Base-by-base conservation (phyloP, 2,113 vertebrate genomes). In the Pollimyrus isidori region DNA sequence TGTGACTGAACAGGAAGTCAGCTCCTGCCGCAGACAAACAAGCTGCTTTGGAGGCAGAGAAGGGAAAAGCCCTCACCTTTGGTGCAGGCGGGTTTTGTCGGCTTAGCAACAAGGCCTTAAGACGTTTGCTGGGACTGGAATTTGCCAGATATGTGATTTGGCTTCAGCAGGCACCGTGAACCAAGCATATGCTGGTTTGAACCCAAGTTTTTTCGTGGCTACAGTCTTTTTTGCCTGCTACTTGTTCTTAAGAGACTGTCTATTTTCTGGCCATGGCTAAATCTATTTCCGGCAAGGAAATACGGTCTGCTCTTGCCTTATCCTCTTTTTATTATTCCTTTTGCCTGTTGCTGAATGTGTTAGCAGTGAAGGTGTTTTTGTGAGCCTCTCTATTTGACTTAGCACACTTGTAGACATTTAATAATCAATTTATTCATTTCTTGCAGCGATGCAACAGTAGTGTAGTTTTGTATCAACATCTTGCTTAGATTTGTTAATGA, bases 401-500 rank as follows among this genome's bases (percentile, higher is more conserved):
- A 76, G 69, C 69, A 76, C 73, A 80, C 42, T 80, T 39, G 73
- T 80, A 80, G 35, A 42, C 35, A 80, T 80, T 80, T 42, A 42
- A 5, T 39, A 80, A 39, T 69, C 62, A 39, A 35, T 26, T 49
- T 48, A 35, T 46, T 88, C 48, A n/a, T 30, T 26, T 45, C 49
- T 48, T 86, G 53, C 46, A 73, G 45, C 45, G 62, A 56, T 85
- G 45, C 19, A 21, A 87, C 26, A 87, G 26, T 52, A 87, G 58
- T 73, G 69, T 87, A 86, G 83, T 69, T 86, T 87, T 86, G 84
- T 89, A 86, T 89, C 46, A 17, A 23, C 50, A 50, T 53, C 48
- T 53, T 86, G 49, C 85, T 53, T 86, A 42, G 21, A 53, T 58
- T 89, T 87, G 83, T 49, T 69, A 58, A 48, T 45, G n/a, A 42